phyloP scores from a whole-genome alignment of 2,797 vertebrate genomes.

The Bradypus variegatus region DNA sequence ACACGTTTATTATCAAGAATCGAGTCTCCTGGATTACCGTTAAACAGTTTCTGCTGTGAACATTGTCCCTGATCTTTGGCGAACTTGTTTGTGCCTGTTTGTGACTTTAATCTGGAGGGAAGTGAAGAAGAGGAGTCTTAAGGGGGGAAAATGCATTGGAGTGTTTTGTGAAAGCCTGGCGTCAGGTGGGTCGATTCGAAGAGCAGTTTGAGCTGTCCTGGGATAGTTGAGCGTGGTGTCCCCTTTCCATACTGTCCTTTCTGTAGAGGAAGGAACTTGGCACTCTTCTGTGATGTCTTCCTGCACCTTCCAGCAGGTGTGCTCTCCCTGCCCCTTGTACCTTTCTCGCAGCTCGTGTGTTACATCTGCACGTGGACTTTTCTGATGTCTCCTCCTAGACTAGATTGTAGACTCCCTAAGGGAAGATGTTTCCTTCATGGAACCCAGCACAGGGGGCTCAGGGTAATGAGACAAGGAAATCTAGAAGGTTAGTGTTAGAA shows the following conservation, averaged over 20 bases:
- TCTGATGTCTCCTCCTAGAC: background rate
- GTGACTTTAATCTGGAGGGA: background rate
- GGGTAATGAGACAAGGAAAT: fast-evolving
- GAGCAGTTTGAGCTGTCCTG: too few species aligned
- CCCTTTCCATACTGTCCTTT: background rate
- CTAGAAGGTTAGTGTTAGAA: background rate
- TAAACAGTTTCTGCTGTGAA: too few species aligned
- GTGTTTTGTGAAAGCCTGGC: too few species aligned
- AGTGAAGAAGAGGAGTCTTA: background rate
- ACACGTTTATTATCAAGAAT: too few species aligned
- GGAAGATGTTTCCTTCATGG: background rate
- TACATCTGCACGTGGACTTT: background rate
- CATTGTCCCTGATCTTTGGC: background rate
- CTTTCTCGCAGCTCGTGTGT: fast-evolving
- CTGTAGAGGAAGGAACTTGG: background rate
- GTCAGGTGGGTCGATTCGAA: fast-evolving
- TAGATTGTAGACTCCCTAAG: background rate
- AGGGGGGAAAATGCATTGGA: background rate
- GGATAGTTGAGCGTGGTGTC: fast-evolving
- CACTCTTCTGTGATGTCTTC: background rate
- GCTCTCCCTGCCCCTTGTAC: background rate
- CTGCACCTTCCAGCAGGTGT: background rate
- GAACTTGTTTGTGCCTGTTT: fast-evolving
- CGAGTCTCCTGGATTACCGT: too few species aligned
- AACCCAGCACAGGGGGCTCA: background rate